These are phyloP conservation scores for Borostomias antarcticus DNA, from an alignment of 2,797 vertebrate genomes.

Conservation along the genomic window DNA sequence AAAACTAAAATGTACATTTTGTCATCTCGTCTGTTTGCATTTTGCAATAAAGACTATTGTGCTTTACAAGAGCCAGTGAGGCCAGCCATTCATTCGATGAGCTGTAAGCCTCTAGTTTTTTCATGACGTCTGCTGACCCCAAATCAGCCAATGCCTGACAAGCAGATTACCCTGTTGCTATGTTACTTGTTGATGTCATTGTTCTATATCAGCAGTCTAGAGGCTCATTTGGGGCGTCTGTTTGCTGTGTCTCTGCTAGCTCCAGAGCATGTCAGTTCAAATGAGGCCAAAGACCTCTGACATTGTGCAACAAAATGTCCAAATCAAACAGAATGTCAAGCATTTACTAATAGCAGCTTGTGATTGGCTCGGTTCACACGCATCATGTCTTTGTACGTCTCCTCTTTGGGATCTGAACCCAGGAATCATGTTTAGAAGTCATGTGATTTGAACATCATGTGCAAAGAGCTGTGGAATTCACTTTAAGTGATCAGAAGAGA, in stretches of 20 bases:
- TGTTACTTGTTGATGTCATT: constrained; percentile 76
- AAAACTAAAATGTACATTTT: too few relatives aligned
- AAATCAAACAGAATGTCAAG: neutral
- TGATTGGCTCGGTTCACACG: neutral
- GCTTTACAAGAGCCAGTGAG: neutral
- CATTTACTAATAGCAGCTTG: neutral
- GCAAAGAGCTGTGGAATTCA: constrained; percentile 35
- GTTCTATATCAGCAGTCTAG: constrained; percentile 42
- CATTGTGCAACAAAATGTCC: neutral
- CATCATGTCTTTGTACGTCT: neutral
- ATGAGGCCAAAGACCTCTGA: constrained; percentile 7
- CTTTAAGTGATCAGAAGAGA: constrained; percentile 23
- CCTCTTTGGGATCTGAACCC: neutral
- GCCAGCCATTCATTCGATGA: neutral
- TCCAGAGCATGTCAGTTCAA: constrained; percentile 30
- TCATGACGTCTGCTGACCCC: neutral
- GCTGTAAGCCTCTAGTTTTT: constrained; percentile 40
- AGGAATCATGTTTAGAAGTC: constrained; percentile 19
- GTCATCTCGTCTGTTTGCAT: neutral
- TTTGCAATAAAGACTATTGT: neutral
- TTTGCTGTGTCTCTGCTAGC: constrained; percentile 42
- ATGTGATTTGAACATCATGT: constrained; percentile 41
- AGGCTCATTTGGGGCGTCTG: constrained; percentile 45
- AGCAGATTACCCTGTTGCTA: constrained; percentile 76
- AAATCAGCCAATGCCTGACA: constrained; percentile 29